A percentile compares a stretch with the other conserved stretches of the same genome.
Conservation (phyloP, 1,140 invertebrate genomes). For the Polypedilum vanderplanki region DNA sequence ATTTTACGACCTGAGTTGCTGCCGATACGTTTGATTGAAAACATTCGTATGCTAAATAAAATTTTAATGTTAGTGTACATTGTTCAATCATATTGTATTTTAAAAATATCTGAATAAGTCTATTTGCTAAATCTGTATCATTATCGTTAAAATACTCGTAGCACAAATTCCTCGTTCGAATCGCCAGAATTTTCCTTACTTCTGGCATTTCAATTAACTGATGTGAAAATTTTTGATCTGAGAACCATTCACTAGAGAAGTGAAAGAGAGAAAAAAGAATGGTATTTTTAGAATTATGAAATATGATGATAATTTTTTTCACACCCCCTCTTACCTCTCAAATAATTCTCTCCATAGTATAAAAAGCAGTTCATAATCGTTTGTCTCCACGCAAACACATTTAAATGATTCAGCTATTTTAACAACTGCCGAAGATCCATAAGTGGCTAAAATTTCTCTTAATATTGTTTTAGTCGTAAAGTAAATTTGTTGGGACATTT, state of each 20-base stretch:
- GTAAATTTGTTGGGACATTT: too few species aligned
- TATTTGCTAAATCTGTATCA: not conserved
- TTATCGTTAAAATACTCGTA: not conserved
- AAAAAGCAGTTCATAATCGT: not conserved
- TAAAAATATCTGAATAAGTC: not conserved
- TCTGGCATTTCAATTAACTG: not conserved
- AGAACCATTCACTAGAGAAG: not conserved
- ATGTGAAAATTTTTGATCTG: conserved; percentile 10
- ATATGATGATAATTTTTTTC: not conserved
- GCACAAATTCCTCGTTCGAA: not conserved
- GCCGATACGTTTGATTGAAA: not conserved
- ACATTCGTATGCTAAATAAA: not conserved
- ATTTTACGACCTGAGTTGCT: not conserved
- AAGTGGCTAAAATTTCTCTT: not conserved
- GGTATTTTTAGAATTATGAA: conserved; percentile 3
- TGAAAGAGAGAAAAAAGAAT: not conserved
- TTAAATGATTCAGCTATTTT: not conserved
- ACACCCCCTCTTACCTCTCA: not conserved
- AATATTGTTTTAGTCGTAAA: not conserved
- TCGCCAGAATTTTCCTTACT: not conserved
- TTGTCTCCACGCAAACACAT: not conserved
- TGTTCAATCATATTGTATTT: not conserved
- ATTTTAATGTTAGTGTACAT: not conserved
- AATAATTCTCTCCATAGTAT: not conserved
- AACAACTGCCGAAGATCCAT: not conserved